Conservation (phyloP, 2,888 invertebrate genomes). For the Callosobruchus maculatus region DNA sequence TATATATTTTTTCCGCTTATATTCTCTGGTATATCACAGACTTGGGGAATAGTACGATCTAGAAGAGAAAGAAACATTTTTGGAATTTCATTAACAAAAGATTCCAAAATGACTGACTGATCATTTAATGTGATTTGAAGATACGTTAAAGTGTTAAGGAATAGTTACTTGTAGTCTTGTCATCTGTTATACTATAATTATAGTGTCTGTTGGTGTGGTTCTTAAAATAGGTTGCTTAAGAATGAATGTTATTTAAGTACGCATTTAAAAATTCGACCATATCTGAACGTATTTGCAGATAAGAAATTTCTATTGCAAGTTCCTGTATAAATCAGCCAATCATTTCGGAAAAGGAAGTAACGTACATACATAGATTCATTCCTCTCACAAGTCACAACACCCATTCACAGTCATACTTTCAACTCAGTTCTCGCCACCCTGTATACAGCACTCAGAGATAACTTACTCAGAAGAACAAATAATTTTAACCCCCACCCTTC, state of each 20-base stretch:
- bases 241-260: too few species aligned
- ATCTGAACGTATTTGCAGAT: too few species aligned
- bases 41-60: constrained; percentile 13
- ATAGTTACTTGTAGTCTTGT: too few species aligned
- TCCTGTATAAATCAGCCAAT: neutral
- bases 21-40: constrained; percentile 25
- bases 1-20: constrained; percentile 9
- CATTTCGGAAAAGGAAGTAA: neutral
- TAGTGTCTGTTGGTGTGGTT: too few species aligned
- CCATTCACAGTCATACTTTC: neutral
- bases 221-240: too few species aligned
- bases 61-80: constrained; percentile 17
- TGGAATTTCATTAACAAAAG: neutral
- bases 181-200: too few species aligned
- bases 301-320: too few species aligned
- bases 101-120: neutral
- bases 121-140: neutral
- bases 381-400: neutral
- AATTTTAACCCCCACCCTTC: neutral
- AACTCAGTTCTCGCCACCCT: neutral
- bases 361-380: neutral
- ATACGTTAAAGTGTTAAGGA: too few species aligned
- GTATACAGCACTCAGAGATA: neutral
- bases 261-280: too few species aligned
- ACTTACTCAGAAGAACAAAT: neutral